Percentiles rank a stretch among this genome's conserved stretches.
phyloP scores from a whole-genome alignment of 2,888 invertebrate species.

The Alloscopus bannaensis region DNA sequence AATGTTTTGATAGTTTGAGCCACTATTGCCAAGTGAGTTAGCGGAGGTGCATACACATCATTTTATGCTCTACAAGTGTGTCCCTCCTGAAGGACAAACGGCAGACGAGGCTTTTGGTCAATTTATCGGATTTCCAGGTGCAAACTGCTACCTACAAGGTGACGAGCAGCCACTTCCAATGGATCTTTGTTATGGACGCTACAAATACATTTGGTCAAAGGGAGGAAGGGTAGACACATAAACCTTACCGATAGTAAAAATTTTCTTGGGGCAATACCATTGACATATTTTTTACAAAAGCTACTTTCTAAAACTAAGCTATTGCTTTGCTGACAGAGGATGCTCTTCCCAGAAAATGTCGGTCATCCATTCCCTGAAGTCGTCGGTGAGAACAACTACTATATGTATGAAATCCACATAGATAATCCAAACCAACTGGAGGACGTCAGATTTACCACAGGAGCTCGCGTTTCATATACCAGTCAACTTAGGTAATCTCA shows the following conservation, averaged over 20 bases:
- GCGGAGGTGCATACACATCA: constrained; percentile 47
- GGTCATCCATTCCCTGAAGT: constrained; percentile 88
- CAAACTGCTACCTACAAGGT: constrained; percentile 27
- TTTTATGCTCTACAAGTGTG: constrained; percentile 39
- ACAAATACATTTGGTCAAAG: constrained; percentile 49
- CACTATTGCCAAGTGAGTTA: constrained; percentile 8
- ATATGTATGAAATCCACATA: constrained; percentile 88
- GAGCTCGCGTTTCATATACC: constrained; percentile 87
- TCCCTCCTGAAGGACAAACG: constrained; percentile 21
- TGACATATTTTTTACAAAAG: too few relatives aligned
- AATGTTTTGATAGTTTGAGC: constrained; percentile 44
- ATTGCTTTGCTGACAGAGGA: constrained; percentile 82
- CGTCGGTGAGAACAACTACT: constrained; percentile 86
- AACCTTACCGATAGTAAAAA: too few relatives aligned
- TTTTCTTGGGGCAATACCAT: too few relatives aligned
- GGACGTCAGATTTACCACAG: constrained; percentile 80
- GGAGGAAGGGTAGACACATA: constrained; percentile 75
- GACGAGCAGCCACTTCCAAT: not conserved
- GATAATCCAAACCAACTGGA: constrained; percentile 80
- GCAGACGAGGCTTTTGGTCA: constrained; percentile 33
- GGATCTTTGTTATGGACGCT: not conserved
- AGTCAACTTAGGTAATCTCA: constrained; percentile 79
- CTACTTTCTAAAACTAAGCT: too few relatives aligned
- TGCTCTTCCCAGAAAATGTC: constrained; percentile 84
- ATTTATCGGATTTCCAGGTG: constrained; percentile 4